A percentile compares a stretch with the other conserved stretches of the same genome.
Conservation (phyloP, 2,888 invertebrate species). For the Nomada fucata region DNA sequence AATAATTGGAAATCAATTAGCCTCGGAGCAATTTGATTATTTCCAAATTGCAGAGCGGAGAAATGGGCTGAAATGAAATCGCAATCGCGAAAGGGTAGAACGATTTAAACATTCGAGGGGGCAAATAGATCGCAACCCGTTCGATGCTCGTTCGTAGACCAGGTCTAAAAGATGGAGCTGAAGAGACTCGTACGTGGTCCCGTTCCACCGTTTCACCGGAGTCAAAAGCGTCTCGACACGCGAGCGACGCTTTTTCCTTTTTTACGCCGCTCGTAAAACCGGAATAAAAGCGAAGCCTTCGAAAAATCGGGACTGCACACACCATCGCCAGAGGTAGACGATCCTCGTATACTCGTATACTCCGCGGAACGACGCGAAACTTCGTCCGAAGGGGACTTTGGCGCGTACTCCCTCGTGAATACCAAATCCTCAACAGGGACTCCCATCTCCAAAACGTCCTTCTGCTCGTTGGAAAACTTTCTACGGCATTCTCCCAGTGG, state of each 20-base stretch:
- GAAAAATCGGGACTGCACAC: conserved; percentile 13
- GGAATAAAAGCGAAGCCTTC: conserved; percentile 16
- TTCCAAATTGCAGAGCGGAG: too few relatives aligned
- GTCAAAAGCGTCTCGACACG: background rate
- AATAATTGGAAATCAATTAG: too few relatives aligned
- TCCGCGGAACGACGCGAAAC: conserved; percentile 11
- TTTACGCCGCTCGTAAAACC: conserved; percentile 20
- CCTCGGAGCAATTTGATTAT: too few relatives aligned
- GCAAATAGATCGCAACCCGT: background rate
- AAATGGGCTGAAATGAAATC: too few relatives aligned
- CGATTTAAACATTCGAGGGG: background rate
- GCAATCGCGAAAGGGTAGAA: too few relatives aligned
- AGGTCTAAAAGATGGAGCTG: background rate
- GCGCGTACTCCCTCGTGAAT: conserved; percentile 34
- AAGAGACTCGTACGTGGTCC: background rate
- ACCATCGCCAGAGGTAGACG: background rate
- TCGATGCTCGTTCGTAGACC: too few relatives aligned
- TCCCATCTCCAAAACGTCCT: conserved; percentile 4
- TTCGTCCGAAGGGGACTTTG: conserved; percentile 7
- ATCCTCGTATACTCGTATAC: conserved; percentile 1
- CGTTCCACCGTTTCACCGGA: conserved; percentile 2
- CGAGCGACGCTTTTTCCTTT: background rate
- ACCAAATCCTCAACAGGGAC: conserved; percentile 38
- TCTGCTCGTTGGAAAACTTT: conserved; percentile 21
- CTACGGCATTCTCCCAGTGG: background rate